Conservation (phyloP, 2,888 invertebrate species). For the Pseudococcus jackbeardsleyi region DNA sequence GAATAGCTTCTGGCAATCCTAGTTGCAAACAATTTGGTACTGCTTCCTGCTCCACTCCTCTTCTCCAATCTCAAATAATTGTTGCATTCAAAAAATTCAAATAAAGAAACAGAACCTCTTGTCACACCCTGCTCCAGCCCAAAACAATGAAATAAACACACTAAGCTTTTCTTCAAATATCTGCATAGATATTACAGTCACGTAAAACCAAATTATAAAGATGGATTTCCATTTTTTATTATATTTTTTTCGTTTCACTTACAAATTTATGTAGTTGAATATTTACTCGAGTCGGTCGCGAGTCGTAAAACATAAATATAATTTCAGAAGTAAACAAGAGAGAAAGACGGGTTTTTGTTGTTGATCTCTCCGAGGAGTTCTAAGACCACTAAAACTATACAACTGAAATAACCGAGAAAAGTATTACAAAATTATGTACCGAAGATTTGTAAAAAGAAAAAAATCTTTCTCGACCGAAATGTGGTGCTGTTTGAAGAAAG, state of each 20-base stretch:
- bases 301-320: neutral
- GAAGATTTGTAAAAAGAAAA: neutral
- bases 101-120: no score
- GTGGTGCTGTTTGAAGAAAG: neutral
- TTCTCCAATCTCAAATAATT: no score
- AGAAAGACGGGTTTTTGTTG: neutral
- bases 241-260: neutral
- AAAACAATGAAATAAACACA: no score
- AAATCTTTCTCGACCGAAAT: neutral
- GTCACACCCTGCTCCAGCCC: no score
- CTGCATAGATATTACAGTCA: neutral
- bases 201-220: neutral
- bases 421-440: neutral
- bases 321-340: constrained; percentile 8
- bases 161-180: no score
- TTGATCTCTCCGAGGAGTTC: neutral
- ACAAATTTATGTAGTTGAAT: neutral
- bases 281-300: neutral
- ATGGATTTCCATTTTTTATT: neutral
- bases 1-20: no score
- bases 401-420: neutral
- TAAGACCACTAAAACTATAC: neutral
- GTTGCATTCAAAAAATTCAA: no score
- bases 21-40: no score
- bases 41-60: no score